These are phyloP conservation scores for Orthosia cruda DNA, from an alignment of 2,888 invertebrate genomes.

Conservation along the genomic window DNA sequence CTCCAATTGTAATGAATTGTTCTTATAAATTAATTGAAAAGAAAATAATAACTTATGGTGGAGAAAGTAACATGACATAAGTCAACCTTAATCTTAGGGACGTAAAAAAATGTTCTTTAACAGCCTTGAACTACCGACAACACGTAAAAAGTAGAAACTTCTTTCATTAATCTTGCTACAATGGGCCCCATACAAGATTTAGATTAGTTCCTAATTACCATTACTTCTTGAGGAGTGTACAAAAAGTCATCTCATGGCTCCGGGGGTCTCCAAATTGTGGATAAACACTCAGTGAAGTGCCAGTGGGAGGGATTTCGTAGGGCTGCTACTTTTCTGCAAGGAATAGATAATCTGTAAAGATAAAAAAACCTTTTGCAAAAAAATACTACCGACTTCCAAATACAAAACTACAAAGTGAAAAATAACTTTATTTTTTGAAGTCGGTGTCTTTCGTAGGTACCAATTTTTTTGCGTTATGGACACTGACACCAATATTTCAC, in stretches of 20 bases:
- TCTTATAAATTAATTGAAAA: neutral
- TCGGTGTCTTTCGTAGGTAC: too few relatives aligned
- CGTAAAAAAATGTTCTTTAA: neutral
- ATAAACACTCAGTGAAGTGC: slow-evolving; percentile 54
- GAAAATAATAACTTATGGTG: neutral
- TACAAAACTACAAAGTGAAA: too few relatives aligned
- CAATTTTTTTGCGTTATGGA: too few relatives aligned
- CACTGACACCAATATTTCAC: too few relatives aligned
- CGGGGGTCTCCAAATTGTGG: slow-evolving; percentile 46
- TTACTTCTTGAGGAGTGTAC: slow-evolving; percentile 36
- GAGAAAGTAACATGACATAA: neutral
- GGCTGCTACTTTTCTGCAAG: slow-evolving; percentile 21
- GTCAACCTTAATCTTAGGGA: neutral
- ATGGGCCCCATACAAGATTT: slow-evolving; percentile 17
- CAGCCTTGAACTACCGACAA: neutral
- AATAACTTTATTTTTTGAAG: too few relatives aligned
- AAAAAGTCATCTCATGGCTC: slow-evolving; percentile 50
- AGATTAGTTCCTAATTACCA: slow-evolving; percentile 47
- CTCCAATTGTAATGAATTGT: neutral
- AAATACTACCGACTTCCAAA: too few relatives aligned
- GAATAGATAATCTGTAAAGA: neutral
- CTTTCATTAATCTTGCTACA: slow-evolving; percentile 11
- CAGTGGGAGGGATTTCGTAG: slow-evolving; percentile 32
- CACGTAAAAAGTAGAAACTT: neutral
- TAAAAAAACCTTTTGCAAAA: too few relatives aligned